Percentiles rank a stretch among this genome's conserved stretches.
Conservation (phyloP, 64 coral and sea anemone species). For the Pachyseris speciosa region DNA sequence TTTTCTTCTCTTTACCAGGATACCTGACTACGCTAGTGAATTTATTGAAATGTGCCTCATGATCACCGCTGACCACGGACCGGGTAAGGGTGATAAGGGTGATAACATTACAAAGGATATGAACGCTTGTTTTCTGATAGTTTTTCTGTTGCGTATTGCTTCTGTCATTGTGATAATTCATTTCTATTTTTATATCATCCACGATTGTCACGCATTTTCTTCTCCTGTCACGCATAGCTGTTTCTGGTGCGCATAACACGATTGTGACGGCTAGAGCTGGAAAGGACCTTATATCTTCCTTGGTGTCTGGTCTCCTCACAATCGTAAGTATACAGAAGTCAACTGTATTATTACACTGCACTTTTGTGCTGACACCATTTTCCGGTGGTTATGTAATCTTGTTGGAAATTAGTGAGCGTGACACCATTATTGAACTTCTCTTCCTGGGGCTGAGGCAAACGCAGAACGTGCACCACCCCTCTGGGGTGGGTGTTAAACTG, state of each 20-base stretch:
- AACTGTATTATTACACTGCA: too few relatives aligned
- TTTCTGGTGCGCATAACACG: constrained; percentile 98
- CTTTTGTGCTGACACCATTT: too few relatives aligned
- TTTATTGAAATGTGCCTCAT: constrained; percentile 99
- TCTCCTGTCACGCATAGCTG: constrained; percentile 72
- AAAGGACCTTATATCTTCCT: constrained; percentile 93
- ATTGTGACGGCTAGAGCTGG: constrained; percentile 99
- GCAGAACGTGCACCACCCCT: too few relatives aligned
- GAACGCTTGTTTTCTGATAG: too few relatives aligned
- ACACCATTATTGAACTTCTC: too few relatives aligned
- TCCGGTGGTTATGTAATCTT: too few relatives aligned
- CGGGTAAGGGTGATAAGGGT: constrained; percentile 74
- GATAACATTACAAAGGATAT: too few relatives aligned
- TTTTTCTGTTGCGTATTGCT: not conserved
- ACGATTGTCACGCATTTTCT: not conserved
- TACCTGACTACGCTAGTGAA: constrained; percentile 86
- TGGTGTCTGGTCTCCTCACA: constrained; percentile 95
- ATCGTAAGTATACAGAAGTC: constrained; percentile 80
- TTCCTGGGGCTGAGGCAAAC: too few relatives aligned
- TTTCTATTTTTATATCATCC: not conserved
- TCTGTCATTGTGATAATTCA: not conserved
- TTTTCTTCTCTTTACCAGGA: constrained; percentile 35
- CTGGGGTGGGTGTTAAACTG: too few relatives aligned
- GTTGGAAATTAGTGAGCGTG: too few relatives aligned
- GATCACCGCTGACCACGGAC: constrained; percentile 99